Evolutionary conservation across 2,888 invertebrate genomes (phyloP).

Genomic region (Drosophila merina): DNA sequence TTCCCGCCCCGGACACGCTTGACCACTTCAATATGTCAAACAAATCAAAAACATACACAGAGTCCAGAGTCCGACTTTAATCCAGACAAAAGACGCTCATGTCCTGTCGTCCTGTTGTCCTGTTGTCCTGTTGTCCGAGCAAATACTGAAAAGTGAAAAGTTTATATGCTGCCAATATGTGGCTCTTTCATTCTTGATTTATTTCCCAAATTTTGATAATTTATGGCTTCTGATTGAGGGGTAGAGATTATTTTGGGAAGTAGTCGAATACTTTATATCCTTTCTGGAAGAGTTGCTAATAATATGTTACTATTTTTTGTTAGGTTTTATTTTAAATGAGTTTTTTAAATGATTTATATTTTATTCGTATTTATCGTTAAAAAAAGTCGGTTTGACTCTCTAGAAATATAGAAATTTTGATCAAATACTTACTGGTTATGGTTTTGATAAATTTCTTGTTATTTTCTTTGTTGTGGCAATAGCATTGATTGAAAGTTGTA

Average conservation of each 20-base stretch:
- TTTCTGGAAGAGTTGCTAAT: background rate
- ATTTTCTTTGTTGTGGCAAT: conserved; percentile 47
- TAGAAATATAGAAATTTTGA: too few relatives aligned
- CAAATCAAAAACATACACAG: conserved; percentile 68
- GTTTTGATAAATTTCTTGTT: conserved; percentile 71
- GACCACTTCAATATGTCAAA: conserved; percentile 83
- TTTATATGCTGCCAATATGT: conserved; percentile 62
- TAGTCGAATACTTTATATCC: conserved; percentile 20
- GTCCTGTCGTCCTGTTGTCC: conserved; percentile 38
- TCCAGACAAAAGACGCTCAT: conserved; percentile 31
- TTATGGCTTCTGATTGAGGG: conserved; percentile 64
- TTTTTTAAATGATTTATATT: too few relatives aligned
- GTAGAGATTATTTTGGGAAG: background rate
- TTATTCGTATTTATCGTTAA: too few relatives aligned
- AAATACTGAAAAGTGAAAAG: conserved; percentile 80
- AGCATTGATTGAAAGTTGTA: conserved; percentile 69
- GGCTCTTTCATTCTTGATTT: conserved; percentile 68
- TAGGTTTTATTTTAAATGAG: too few relatives aligned
- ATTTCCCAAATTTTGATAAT: conserved; percentile 79
- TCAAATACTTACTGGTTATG: conserved; percentile 64
- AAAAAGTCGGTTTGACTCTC: too few relatives aligned
- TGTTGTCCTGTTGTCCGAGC: conserved; percentile 38
- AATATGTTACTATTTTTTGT: too few relatives aligned
- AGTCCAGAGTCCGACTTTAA: conserved; percentile 13
- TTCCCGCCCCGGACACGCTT: conserved; percentile 54